Evolutionary conservation across 2,113 vertebrate genomes (phyloP).

Genomic region (Gopherus evgoodei): DNA sequence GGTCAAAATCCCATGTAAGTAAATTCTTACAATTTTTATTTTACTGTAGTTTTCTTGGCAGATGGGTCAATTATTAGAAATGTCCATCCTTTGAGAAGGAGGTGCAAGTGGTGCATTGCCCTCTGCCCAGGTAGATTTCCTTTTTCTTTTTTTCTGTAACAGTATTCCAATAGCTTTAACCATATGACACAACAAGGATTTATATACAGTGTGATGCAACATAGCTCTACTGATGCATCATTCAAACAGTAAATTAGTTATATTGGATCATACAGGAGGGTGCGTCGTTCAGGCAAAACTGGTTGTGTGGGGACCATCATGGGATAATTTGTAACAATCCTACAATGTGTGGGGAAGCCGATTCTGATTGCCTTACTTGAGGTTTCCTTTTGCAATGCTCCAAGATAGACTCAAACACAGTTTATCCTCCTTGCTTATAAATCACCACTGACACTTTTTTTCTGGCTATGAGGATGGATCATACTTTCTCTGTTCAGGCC

Average conservation of each 20-base stretch:
- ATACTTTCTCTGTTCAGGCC: background rate
- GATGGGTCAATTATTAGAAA: background rate
- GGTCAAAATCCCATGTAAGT: slow-evolving; percentile 97
- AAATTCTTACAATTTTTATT: slow-evolving; percentile 1
- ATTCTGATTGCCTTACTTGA: background rate
- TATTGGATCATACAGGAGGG: background rate
- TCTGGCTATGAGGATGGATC: background rate
- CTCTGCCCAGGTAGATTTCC: background rate
- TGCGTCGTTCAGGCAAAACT: background rate
- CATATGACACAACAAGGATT: background rate
- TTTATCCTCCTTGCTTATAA: background rate
- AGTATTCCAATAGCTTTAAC: background rate
- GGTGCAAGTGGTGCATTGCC: background rate
- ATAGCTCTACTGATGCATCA: background rate
- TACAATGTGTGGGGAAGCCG: background rate
- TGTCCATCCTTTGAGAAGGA: background rate
- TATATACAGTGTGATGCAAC: background rate
- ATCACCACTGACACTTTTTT: background rate
- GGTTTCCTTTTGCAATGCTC: background rate
- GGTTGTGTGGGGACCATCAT: background rate
- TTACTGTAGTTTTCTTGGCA: background rate
- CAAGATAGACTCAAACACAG: background rate
- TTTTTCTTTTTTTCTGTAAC: background rate
- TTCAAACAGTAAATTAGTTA: background rate
- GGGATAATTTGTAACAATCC: background rate